These are phyloP conservation scores for Dasypolia templi DNA, from an alignment of 2,888 invertebrate species.

Conservation along the genomic window DNA sequence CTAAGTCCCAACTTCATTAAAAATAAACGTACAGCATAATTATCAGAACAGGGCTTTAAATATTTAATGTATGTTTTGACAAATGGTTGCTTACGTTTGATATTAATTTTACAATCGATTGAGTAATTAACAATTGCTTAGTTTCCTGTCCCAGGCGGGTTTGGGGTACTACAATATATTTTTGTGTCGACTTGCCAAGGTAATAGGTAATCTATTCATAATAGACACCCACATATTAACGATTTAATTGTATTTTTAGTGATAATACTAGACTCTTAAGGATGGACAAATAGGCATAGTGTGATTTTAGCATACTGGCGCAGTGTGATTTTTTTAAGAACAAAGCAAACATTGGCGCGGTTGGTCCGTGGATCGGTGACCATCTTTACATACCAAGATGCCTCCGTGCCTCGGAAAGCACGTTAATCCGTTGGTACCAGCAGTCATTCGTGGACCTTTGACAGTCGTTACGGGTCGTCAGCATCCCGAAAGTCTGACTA, in stretches of 20 bases:
- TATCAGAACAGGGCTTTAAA: conserved; percentile 31
- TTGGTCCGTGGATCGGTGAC: too few relatives aligned
- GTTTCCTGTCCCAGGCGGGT: conserved; percentile 50
- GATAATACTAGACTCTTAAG: background rate
- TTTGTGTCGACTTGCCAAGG: conserved; percentile 45
- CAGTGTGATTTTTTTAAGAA: background rate
- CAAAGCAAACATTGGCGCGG: too few relatives aligned
- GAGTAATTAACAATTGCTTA: conserved; percentile 55
- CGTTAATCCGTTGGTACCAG: too few relatives aligned
- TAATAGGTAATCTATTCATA: conserved; percentile 21
- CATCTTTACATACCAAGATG: too few relatives aligned
- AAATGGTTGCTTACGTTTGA: conserved; percentile 49
- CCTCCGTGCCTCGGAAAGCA: too few relatives aligned
- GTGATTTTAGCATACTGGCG: background rate
- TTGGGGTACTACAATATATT: conserved; percentile 33
- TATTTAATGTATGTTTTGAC: conserved; percentile 52
- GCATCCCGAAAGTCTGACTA: too few relatives aligned
- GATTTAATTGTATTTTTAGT: background rate
- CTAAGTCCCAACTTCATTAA: conserved; percentile 38
- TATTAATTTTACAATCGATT: conserved; percentile 58
- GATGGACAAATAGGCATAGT: background rate
- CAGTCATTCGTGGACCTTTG: too few relatives aligned
- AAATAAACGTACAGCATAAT: conserved; percentile 37
- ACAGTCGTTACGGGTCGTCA: too few relatives aligned
- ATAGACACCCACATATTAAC: conserved; percentile 28